Evolutionary conservation across 1,140 invertebrate genomes (phyloP), one percentile per base, ranked within the genome.

Genomic region (Battus philenor): DNA sequence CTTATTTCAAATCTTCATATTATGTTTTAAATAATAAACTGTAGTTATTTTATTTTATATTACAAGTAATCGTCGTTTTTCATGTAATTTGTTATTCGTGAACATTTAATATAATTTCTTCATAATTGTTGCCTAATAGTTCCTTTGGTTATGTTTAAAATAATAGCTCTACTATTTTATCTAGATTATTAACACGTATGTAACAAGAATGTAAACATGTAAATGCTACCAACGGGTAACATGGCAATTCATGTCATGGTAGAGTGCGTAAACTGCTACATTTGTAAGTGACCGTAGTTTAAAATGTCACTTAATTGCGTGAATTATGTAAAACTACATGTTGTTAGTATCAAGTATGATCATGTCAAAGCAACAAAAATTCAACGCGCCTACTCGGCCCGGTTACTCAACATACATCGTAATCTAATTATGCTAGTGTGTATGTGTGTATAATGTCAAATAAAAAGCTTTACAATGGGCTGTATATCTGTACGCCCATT

Each of bases 261-360:
- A 11, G 20, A 26, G 26, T 13, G 15, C 20, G 22, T 39, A 22
- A 26, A 39, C 26, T 39, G 34, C 34, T 39, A 39, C 34, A 39
- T 39, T 39, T 38, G 17, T 11, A 1, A 39, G 34, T 39, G 34
- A 24, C 34, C 34, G 34, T 39, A 39, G 18, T 39, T 39, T 39
- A 24, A 38, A 39, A 22, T 39, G 34, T 39, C 34, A 39, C 34
- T 26, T 39, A n/a, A 26, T 39, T 39, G 34, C 34, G 12, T 13
- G 34, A 39, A 39, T 39, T 39, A 39, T 39, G 20, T 24, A 22
- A 24, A 39, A 39, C 20, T 26, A 39, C 22, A 39, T n/a, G 34
- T 20, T 39, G 20, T 39, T 39, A 26, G 34, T 39, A 39, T 39
- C 34, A 39, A 39, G 34, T 39, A 4, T 39, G 26, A 39, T 39